Base-by-base conservation (phyloP, 2,888 invertebrate species). In the Nycteola revayana region DNA sequence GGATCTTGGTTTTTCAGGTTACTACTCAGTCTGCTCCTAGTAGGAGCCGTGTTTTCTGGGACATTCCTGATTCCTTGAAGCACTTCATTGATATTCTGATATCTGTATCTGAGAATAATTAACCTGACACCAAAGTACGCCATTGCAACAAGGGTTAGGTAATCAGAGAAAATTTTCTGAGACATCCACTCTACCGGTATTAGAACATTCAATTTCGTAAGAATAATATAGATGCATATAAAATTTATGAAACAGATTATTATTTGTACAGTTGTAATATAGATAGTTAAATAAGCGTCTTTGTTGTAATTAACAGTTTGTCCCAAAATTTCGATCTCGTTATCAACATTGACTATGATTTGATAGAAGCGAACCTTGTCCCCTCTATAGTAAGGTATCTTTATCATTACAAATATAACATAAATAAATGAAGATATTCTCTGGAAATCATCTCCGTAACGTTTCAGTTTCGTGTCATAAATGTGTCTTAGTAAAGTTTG, bases 371-470 rank as follows among this genome's bases (percentile, higher is more conserved):
- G 22, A 0, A 40, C 35, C 26, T 66, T 58, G 1, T 60, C 53
- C 33, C 64, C 66, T 14, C 75, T 37, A 29, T 55, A 41, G 32
- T 71, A 73, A 0, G 77, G 66, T 28, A 75, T 43, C 38, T 77
- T 71, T 66, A 71, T 72, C 59, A 77, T 63, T 0, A 61, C 47
- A 20, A 70, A 61, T 1, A 71, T 2, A 6, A 70, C 64, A 23
- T 64, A 77, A 0, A 61, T 0, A 0, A 64, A 31, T 1, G 73
- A 66, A 1, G 58, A 46, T 8, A 66, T 40, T 35, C 66, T 66
- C 41, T 81, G 79, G 11, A 66, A 67, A 27, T 66, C 62, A 35
- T 83, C 84, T 0, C 81, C 83, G 32, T 81, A 84, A 5, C 70
- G 64, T 37, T 66, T 60, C 9, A 83, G 42, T 50, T 68, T 76